Conservation (phyloP, 2,888 invertebrate genomes). For the Scaptomyza reducta region DNA sequence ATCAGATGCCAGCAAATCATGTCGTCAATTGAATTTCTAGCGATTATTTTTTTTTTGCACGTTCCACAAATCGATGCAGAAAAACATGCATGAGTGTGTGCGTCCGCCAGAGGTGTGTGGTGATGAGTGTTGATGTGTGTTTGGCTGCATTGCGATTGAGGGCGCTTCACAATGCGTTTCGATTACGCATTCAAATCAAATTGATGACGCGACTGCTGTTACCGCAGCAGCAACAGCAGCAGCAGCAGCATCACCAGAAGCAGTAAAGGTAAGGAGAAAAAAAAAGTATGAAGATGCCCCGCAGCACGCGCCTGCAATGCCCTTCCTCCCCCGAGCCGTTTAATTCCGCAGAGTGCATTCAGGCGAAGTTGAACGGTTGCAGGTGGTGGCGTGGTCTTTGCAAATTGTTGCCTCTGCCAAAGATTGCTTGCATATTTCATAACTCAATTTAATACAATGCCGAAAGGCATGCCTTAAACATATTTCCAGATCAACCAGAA, state of each 20-base stretch:
- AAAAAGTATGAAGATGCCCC: conserved; percentile 33
- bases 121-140: conserved; percentile 22
- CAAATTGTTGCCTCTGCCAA: conserved; percentile 29
- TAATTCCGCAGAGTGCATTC: conserved; percentile 73
- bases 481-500: conserved; percentile 57
- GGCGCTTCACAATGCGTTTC: conserved; percentile 69
- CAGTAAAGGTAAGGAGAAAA: conserved; percentile 1
- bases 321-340: neutral
- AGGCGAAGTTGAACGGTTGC: conserved; percentile 50
- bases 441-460: conserved; percentile 69
- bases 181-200: conserved; percentile 78
- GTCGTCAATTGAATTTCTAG: conserved; percentile 78
- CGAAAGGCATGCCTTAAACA: conserved; percentile 47
- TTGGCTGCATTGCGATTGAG: conserved; percentile 39
- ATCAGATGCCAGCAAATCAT: conserved; percentile 70
- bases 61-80: conserved; percentile 68
- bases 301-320: neutral
- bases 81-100: conserved; percentile 46
- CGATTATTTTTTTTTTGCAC: conserved; percentile 78
- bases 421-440: conserved; percentile 61
- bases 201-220: conserved; percentile 63
- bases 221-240: conserved; percentile 3
- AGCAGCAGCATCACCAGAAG: neutral
- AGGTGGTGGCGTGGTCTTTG: conserved; percentile 7
- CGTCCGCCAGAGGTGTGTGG: conserved; percentile 3